Evolutionary conservation across 2,888 invertebrate species (phyloP), one percentile per base, ranked within the genome.

Genomic region (Epirrhoe tristata): DNA sequence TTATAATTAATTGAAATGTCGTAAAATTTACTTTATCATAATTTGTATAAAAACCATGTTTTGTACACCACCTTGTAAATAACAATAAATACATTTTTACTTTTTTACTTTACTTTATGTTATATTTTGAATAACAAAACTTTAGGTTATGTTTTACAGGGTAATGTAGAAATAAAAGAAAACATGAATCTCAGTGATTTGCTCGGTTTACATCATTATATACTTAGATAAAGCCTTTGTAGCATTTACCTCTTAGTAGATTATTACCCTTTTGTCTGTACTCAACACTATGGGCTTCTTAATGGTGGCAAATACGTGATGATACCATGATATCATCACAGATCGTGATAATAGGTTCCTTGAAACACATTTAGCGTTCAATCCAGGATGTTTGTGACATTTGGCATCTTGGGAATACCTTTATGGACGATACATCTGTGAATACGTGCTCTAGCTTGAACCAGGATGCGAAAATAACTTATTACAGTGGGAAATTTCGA

Each of bases 291-390:
- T 55, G 46, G 24, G 24, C 56, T 59, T 60, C 63, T 63, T 67
- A 62, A 64, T 59, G 57, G 51, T 58, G 48, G 56, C 53, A 56
- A 68, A 66, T 63, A 65, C 72, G 66, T 74, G 68, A 66, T 66
- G 70, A 61, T 66, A 60, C 57, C 66, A 66, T 74, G 71, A 73
- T 73, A 72, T 73, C 69, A 73, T 66, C 73, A 58, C n/a, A 46
- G 62, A 57, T 70, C 69, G 71, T 69, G 69, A 72, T 74, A 71
- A 72, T 74, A 62, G 63, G 53, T 72, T 74, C 71, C 66, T 72
- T 71, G 74, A 74, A 74, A 66, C 58, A 67, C 58, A 63, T 66
- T 32, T 32, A 60, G 17, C 36, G 48, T 46, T 43, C 55, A 48
- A 58, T 57, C 46, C 58, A 60, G 66, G 59, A 66, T 63, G 24